These are phyloP conservation scores for Pocillopora damicornis DNA, from an alignment of 64 coral and sea anemone genomes.

Conservation along the genomic window DNA sequence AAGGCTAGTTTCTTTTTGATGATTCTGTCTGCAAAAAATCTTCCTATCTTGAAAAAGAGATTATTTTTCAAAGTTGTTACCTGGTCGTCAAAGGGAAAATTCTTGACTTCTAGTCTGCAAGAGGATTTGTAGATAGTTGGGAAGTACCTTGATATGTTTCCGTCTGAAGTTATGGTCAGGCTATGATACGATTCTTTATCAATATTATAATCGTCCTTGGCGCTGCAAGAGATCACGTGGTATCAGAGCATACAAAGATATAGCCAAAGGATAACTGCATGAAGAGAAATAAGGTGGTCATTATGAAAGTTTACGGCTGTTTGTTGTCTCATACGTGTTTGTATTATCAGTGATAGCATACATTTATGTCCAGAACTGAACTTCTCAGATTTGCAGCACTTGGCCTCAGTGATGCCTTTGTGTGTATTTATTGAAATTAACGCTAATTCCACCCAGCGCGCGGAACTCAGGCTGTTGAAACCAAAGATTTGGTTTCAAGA, in stretches of 20 bases:
- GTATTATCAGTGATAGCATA: too few species aligned
- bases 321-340: too few species aligned
- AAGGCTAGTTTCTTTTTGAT: background rate
- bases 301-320: too few species aligned
- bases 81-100: constrained; percentile 92
- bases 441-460: too few species aligned
- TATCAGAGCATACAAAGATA: background rate
- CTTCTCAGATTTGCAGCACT: too few species aligned
- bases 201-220: constrained; percentile 78
- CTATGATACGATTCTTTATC: constrained; percentile 75
- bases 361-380: too few species aligned
- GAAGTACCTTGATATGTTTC: constrained; percentile 66
- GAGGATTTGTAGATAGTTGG: constrained; percentile 92
- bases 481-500: too few species aligned
- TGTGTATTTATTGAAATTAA: too few species aligned
- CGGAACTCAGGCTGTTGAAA: too few species aligned
- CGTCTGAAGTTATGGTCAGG: constrained; percentile 66
- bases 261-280: too few species aligned
- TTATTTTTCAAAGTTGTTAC: constrained; percentile 5
- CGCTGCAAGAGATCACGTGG: constrained; percentile 29
- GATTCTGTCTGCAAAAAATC: background rate
- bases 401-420: too few species aligned
- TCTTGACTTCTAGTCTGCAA: constrained; percentile 75
- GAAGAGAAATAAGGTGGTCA: too few species aligned
- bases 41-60: background rate